Evolutionary conservation across 2,888 invertebrate genomes (phyloP), one percentile per base, ranked within the genome.

Genomic region (Archips xylosteana): DNA sequence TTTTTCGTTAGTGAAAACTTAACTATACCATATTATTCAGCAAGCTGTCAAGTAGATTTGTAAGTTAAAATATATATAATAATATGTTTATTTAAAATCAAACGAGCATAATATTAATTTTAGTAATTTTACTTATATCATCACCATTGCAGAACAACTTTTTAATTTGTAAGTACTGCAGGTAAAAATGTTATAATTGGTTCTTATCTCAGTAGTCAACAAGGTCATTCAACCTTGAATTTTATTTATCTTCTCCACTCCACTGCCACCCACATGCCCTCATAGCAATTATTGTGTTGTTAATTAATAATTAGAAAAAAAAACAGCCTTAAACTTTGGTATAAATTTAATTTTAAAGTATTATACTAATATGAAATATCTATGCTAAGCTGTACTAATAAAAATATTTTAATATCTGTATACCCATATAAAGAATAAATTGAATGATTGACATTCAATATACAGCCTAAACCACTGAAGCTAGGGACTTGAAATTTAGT

Each of bases 221-320:
- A 61, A 62, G 61, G 42, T 62, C 23, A 61, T 68, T 49, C 13
- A 67, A 62, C 67, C 47, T 67, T 67, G 54, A 62, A 62, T 57
- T 68, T 67, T 34, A 45, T 62, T 67, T 62, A 57, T 68, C 71
- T 72, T 63, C 6, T 13, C 54, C 12, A 32, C 6, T 13, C 54
- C 12, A 32, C 34, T 63, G 63, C 32, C 45, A 47, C 47, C 63
- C 63, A 57, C 12, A 57, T 32, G 32, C 57, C 32, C 57, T 57
- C 32, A 32, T 12, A 32, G 10, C 57, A 57, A 57, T 32, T 57
- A 57, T 57, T 32, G 10, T 32, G 23, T 12, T 5, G 57, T 57
- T 57, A 32, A 32, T 57, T 32, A 32, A 10, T 57, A 10, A 57
- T 32, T 32, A 10, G 23, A 57, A 10, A n/a, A 32, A 32, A 12